A percentile compares a stretch with the other conserved stretches of the same genome.
Conservation (phyloP, 1,140 invertebrate species). For the Cydia amplana region DNA sequence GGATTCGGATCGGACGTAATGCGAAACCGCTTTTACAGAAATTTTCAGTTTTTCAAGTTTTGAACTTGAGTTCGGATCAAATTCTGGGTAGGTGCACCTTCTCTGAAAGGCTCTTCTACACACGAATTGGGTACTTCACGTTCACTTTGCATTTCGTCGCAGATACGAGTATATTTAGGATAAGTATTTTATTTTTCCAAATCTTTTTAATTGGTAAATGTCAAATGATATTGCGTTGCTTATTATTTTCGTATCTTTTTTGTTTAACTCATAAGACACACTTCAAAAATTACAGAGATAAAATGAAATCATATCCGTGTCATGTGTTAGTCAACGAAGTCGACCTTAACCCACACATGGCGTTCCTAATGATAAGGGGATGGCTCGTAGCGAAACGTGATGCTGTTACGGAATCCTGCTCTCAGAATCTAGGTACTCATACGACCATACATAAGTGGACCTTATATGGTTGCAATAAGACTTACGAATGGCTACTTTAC, state of each 20-base stretch:
- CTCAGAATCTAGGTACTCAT: not conserved
- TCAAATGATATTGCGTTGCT: too few species aligned
- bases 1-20: too few species aligned
- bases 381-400: not conserved
- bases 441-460: not conserved
- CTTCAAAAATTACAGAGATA: not conserved
- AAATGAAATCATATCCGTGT: not conserved
- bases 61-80: not conserved
- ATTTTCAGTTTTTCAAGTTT: too few species aligned
- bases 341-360: not conserved
- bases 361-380: not conserved
- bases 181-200: too few species aligned
- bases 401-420: not conserved
- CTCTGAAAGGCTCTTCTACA: too few species aligned
- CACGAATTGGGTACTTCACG: not conserved
- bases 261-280: too few species aligned
- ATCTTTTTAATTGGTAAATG: too few species aligned
- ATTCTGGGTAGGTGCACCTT: too few species aligned
- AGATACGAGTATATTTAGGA: not conserved
- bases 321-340: not conserved
- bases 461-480: too few species aligned
- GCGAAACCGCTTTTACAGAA: not conserved
- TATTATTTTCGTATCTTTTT: too few species aligned
- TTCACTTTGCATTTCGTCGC: not conserved
- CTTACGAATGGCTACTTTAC: too few species aligned